Evolutionary conservation across 2,797 vertebrate genomes (phyloP).

Genomic region (Eutrigla gurnardus): DNA sequence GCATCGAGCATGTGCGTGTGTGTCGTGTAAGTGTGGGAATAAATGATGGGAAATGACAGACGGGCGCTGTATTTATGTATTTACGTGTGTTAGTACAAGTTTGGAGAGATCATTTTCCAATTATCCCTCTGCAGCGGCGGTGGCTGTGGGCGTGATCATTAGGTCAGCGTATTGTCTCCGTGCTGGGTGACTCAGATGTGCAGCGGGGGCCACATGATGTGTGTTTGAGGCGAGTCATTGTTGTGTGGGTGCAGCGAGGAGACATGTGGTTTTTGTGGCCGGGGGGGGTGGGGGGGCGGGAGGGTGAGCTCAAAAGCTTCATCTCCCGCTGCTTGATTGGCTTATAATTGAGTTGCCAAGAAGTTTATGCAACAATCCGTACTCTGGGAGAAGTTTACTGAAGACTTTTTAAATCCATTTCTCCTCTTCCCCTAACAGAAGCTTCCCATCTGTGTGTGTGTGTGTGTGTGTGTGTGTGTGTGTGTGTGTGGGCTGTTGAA

Average conservation of each 20-base stretch:
- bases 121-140: conserved; percentile 28
- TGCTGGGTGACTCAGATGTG: conserved; percentile 58
- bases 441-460: conserved; percentile 48
- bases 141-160: conserved; percentile 38
- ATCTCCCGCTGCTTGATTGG: conserved; percentile 68
- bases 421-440: conserved; percentile 43
- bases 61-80: conserved; percentile 25
- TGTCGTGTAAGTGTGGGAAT: conserved; percentile 25
- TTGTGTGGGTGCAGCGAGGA: conserved; percentile 47
- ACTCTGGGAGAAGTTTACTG: conserved; percentile 52
- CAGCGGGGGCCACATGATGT: conserved; percentile 45
- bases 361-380: conserved; percentile 49
- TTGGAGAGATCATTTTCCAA: conserved; percentile 44
- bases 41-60: conserved; percentile 22
- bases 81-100: conserved; percentile 56
- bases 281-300: background rate
- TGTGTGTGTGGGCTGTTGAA: conserved; percentile 49
- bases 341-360: conserved; percentile 74
- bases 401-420: conserved; percentile 64
- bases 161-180: conserved; percentile 31
- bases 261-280: conserved; percentile 30
- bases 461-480: conserved; percentile 49
- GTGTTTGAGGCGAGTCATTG: conserved; percentile 54
- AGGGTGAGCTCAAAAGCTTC: conserved; percentile 41
- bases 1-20: background rate